These are phyloP conservation scores for Cryptomyrus ogoouensis DNA, from an alignment of 2,113 vertebrate species.

Conservation along the genomic window DNA sequence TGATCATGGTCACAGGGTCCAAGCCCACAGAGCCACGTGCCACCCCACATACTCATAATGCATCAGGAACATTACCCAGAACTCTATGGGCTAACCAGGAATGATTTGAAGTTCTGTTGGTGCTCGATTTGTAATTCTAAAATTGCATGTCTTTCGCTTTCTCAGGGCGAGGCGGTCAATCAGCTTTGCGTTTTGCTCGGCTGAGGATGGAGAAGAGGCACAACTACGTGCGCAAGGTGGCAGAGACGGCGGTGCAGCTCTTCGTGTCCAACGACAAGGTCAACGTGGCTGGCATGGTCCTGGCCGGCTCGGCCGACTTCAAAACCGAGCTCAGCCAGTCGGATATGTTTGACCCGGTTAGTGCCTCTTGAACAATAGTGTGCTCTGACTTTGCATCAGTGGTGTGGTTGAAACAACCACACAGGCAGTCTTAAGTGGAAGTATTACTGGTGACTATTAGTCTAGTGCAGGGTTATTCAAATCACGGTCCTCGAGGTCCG, in stretches of 20 bases:
- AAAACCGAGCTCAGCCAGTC: constrained; percentile 98
- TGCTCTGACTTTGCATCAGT: no score
- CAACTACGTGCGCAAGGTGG: constrained; percentile 97
- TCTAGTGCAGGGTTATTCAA: background rate
- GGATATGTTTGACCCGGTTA: constrained; percentile 98
- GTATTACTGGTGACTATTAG: background rate
- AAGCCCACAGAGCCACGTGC: background rate
- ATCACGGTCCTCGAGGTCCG: no score
- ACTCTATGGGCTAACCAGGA: background rate
- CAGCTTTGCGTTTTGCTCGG: constrained; percentile 94
- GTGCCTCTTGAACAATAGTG: constrained; percentile 26
- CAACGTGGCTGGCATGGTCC: constrained; percentile 93
- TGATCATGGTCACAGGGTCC: background rate
- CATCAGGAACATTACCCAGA: background rate
- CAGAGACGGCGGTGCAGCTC: constrained; percentile 94
- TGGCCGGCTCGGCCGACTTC: constrained; percentile 96
- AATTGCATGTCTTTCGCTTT: constrained; percentile 12
- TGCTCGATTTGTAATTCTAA: background rate
- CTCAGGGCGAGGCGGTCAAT: constrained; percentile 93
- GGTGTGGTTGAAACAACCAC: background rate
- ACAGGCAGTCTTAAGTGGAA: background rate
- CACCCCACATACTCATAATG: background rate
- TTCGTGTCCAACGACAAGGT: constrained; percentile 98
- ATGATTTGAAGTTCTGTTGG: background rate
- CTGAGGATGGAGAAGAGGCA: constrained; percentile 97